phyloP scores from a whole-genome alignment of 2,797 vertebrate species.

The Moxostoma hubbsi region DNA sequence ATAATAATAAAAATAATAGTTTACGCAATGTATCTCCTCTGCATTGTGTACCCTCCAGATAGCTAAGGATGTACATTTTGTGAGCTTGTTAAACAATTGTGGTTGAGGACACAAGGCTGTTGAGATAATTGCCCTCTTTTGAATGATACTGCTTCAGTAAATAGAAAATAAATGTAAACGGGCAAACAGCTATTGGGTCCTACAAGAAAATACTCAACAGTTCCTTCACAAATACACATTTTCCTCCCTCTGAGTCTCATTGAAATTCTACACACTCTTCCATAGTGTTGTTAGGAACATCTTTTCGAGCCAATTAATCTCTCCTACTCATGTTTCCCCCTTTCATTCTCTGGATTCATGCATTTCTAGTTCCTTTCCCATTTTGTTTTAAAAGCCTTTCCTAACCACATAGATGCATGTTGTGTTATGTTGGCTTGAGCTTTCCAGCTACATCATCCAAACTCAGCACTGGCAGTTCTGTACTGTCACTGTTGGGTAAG shows the following conservation, averaged over 20 bases:
- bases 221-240: not conserved
- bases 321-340: constrained; percentile 48
- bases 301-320: constrained; percentile 58
- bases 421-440: too few relatives aligned
- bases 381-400: constrained; percentile 28
- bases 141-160: constrained; percentile 28
- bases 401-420: constrained; percentile 12
- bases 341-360: constrained; percentile 36
- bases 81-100: constrained; percentile 30
- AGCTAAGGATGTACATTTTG: constrained; percentile 16
- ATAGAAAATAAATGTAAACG: constrained; percentile 44
- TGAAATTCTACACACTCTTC: constrained; percentile 55
- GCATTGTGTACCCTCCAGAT: not conserved
- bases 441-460: too few relatives aligned
- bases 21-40: not conserved
- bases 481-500: too few relatives aligned
- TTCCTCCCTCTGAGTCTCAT: constrained; percentile 39
- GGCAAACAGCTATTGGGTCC: constrained; percentile 35
- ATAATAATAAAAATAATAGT: not conserved
- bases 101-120: constrained; percentile 18
- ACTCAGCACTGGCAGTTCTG: too few relatives aligned
- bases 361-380: constrained; percentile 36
- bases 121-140: constrained; percentile 47
- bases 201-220: constrained; percentile 14
- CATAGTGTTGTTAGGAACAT: constrained; percentile 53